Evolutionary conservation across 2,888 invertebrate genomes (phyloP).

Genomic region (Amphimallon solstitiale): DNA sequence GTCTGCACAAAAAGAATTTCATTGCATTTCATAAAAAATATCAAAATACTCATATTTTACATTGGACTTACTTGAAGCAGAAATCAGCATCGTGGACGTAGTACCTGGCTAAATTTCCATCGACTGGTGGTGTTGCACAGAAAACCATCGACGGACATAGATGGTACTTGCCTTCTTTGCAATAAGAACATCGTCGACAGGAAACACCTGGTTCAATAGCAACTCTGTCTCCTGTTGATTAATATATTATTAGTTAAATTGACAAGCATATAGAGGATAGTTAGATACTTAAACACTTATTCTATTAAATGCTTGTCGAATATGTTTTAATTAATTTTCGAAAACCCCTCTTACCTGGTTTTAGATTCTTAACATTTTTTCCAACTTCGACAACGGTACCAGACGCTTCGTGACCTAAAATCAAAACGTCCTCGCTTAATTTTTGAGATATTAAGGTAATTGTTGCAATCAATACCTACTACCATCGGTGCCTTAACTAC

Average conservation of each 20-base stretch:
- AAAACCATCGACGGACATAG: constrained; percentile 88
- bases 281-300: too few species aligned
- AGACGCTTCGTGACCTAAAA: constrained; percentile 88
- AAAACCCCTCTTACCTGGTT: constrained; percentile 69
- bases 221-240: constrained; percentile 83
- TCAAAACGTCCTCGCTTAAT: background rate
- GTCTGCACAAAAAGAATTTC: constrained; percentile 66
- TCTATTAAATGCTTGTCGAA: too few species aligned
- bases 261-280: too few species aligned
- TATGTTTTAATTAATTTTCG: too few species aligned
- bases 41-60: too few species aligned
- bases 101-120: constrained; percentile 89
- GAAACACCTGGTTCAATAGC: constrained; percentile 95
- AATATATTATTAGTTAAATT: background rate
- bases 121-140: constrained; percentile 94
- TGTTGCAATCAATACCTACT: constrained; percentile 70
- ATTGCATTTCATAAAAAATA: too few species aligned
- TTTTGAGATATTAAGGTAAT: background rate
- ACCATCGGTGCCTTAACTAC: constrained; percentile 89
- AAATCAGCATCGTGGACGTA: constrained; percentile 92
- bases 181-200: constrained; percentile 85
- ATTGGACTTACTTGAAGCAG: constrained; percentile 76
- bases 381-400: constrained; percentile 83
- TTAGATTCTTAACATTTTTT: constrained; percentile 73
- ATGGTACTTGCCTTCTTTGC: constrained; percentile 91